Percentiles rank a stretch among this genome's conserved stretches.
These are phyloP conservation scores for Odontamblyopus rebecca DNA, from an alignment of 2,797 vertebrate genomes.

Conservation along the genomic window DNA sequence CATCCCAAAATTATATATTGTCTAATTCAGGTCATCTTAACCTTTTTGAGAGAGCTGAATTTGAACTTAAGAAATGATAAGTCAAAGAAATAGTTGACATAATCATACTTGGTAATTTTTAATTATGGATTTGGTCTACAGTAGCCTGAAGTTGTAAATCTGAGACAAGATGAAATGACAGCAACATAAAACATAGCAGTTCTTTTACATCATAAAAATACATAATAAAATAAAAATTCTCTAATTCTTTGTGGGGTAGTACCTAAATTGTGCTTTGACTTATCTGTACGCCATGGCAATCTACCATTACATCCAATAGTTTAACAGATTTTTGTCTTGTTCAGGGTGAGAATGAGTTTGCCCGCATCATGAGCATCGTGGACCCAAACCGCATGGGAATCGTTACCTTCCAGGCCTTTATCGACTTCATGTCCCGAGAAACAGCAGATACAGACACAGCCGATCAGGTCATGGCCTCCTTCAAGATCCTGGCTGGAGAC, in stretches of 20 bases:
- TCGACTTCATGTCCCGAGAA: conserved; percentile 98
- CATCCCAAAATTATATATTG: too few relatives aligned
- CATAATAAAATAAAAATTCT: background rate
- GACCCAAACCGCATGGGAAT: conserved; percentile 94
- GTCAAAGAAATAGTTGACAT: too few relatives aligned
- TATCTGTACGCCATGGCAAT: conserved; percentile 8
- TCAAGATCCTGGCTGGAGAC: conserved; percentile 97
- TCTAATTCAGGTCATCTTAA: background rate
- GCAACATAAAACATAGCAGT: too few relatives aligned
- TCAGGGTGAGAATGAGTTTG: conserved; percentile 96
- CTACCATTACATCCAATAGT: conserved; percentile 13
- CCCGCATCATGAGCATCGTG: conserved; percentile 98
- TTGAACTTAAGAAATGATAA: too few relatives aligned
- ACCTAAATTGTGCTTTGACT: background rate
- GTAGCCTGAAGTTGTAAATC: background rate
- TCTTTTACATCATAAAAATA: too few relatives aligned
- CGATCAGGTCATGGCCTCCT: conserved; percentile 98
- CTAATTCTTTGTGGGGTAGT: background rate
- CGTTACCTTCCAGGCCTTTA: conserved; percentile 98
- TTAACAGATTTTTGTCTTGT: conserved; percentile 32
- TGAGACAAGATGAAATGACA: background rate
- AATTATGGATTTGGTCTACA: background rate
- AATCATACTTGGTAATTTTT: too few relatives aligned
- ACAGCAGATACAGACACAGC: conserved; percentile 97
- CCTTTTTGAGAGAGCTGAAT: background rate